Evolutionary conservation across 2,113 vertebrate species (phyloP).

Genomic region (Thinocorus orbignyianus): DNA sequence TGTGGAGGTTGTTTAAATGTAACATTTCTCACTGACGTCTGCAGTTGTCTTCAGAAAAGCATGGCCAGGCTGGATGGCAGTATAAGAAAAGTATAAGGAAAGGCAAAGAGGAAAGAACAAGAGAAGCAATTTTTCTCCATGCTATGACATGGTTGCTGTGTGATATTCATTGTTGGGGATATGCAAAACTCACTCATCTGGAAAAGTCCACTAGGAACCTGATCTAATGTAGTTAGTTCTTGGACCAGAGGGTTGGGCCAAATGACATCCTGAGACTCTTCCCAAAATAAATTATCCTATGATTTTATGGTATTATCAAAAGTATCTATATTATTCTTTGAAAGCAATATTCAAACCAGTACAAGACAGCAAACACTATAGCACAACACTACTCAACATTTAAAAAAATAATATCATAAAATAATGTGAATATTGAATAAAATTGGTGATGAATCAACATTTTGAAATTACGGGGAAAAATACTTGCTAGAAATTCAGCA

Average conservation of each 20-base stretch:
- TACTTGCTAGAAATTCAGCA: not conserved
- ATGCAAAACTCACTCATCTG: not conserved
- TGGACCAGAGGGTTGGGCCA: not conserved
- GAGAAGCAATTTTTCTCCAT: not conserved
- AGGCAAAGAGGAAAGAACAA: not conserved
- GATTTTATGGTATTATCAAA: not conserved
- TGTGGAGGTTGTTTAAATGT: not conserved
- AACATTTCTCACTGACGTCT: not conserved
- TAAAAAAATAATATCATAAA: not conserved
- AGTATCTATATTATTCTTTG: not conserved
- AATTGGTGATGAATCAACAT: not conserved
- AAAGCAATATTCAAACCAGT: not conserved
- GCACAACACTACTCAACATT: not conserved
- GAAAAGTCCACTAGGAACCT: not conserved
- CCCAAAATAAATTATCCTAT: not conserved
- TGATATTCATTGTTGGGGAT: not conserved
- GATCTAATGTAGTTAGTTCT: not conserved
- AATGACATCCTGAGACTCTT: not conserved
- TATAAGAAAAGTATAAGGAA: not conserved
- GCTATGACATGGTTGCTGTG: not conserved
- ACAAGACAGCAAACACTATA: not conserved
- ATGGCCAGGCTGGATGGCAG: not conserved
- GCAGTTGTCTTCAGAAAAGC: not conserved
- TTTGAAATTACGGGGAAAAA: not conserved
- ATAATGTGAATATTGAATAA: not conserved